Percentiles rank a stretch among this genome's conserved stretches.
Evolutionary conservation across 2,113 vertebrate species (phyloP).

Genomic region (Tragelaphus imberbis): DNA sequence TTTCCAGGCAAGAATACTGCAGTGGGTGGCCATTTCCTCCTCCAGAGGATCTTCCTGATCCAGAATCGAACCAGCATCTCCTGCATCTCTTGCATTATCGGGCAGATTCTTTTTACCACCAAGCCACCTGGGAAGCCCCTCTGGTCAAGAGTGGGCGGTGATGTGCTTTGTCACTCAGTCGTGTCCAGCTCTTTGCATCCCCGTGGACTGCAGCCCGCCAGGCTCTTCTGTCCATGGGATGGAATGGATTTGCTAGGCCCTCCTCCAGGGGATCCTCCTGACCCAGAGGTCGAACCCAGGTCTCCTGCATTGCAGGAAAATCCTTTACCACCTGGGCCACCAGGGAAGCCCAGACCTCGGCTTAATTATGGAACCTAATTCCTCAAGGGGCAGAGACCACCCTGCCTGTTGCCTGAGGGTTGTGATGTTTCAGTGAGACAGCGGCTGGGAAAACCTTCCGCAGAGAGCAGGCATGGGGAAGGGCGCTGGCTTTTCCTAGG

Average conservation of each 20-base stretch:
- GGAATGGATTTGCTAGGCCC: neutral
- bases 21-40: neutral
- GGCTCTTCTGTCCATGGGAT: neutral
- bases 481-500: neutral
- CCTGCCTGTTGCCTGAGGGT: neutral
- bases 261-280: neutral
- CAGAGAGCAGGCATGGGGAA: fast-evolving
- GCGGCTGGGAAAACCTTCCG: neutral
- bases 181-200: neutral
- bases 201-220: neutral
- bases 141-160: neutral
- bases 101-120: neutral
- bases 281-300: neutral
- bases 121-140: neutral
- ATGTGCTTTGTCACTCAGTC: neutral
- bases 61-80: neutral
- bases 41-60: neutral
- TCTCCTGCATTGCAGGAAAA: neutral
- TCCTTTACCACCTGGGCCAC: neutral
- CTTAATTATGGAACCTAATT: neutral
- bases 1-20: neutral
- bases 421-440: neutral
- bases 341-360: neutral
- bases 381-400: neutral
- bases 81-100: neutral